Conservation (phyloP, 2,888 invertebrate species). For the Lamellibrachia satsuma region DNA sequence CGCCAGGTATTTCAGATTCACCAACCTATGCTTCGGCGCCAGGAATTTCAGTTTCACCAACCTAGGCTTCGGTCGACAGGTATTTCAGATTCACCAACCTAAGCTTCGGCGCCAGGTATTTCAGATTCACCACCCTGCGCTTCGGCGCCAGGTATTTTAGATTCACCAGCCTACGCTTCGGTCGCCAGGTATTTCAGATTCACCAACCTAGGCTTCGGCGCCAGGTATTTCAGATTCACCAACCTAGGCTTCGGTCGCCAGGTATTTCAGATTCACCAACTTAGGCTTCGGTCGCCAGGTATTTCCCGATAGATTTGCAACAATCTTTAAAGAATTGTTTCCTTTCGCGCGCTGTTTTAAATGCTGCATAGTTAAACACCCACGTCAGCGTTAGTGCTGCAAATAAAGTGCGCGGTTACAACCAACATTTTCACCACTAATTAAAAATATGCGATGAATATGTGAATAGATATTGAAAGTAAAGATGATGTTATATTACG, state of each 20-base stretch:
- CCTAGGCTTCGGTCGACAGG: no score
- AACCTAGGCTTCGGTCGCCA: not conserved
- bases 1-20: no score
- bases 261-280: not conserved
- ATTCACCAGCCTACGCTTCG: not conserved
- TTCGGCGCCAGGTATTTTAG: not conserved
- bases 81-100: no score
- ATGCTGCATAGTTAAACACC: not conserved
- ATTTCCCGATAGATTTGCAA: not conserved
- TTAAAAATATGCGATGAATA: not conserved
- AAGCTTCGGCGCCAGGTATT: no score
- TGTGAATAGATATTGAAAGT: not conserved
- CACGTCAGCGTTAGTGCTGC: not conserved
- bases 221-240: not conserved
- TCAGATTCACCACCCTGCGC: no score
- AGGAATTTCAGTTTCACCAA: no score
- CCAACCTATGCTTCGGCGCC: no score
- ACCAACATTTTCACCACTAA: not conserved
- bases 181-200: not conserved
- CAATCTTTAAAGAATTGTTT: not conserved
- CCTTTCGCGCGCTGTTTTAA: not conserved
- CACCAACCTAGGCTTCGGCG: not conserved
- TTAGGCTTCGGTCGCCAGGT: not conserved
- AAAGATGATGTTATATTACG: not conserved
- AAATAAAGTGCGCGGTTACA: not conserved